phyloP scores from a whole-genome alignment of 2,888 invertebrate genomes.

The Laothoe populi region DNA sequence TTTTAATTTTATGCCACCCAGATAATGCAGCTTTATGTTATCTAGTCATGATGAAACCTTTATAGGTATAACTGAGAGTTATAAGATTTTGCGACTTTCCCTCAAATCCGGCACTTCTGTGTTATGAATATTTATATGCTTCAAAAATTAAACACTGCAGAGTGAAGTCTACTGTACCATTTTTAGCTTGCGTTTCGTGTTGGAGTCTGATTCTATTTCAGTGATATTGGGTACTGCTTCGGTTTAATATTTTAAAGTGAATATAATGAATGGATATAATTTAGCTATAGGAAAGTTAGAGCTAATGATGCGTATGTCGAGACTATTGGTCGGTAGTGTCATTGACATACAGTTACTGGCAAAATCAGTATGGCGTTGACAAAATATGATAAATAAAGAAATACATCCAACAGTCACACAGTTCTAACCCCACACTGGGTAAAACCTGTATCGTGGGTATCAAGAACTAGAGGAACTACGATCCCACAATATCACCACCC shows the following conservation, averaged over 20 bases:
- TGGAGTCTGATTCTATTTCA: background rate
- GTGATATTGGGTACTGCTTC: background rate
- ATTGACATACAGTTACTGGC: no score
- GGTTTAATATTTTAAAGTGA: background rate
- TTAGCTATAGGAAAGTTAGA: no score
- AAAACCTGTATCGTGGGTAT: no score
- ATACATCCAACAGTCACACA: no score
- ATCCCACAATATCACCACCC: no score
- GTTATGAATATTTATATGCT: constrained; percentile 10
- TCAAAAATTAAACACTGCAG: constrained; percentile 1
- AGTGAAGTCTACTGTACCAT: background rate
- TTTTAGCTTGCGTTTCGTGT: background rate
- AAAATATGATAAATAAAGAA: no score
- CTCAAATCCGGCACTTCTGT: constrained; percentile 1
- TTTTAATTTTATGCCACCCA: constrained; percentile 74
- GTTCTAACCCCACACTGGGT: no score
- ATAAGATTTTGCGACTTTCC: constrained; percentile 49
- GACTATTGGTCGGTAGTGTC: no score
- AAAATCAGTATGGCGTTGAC: no score
- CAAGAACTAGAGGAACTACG: no score
- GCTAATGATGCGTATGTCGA: no score
- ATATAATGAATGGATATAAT: background rate
- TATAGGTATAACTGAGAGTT: constrained; percentile 50
- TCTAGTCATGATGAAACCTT: constrained; percentile 56
- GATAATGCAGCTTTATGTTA: constrained; percentile 70